phyloP scores from a whole-genome alignment of 1,140 invertebrate species.

The Sitobion miscanthi region DNA sequence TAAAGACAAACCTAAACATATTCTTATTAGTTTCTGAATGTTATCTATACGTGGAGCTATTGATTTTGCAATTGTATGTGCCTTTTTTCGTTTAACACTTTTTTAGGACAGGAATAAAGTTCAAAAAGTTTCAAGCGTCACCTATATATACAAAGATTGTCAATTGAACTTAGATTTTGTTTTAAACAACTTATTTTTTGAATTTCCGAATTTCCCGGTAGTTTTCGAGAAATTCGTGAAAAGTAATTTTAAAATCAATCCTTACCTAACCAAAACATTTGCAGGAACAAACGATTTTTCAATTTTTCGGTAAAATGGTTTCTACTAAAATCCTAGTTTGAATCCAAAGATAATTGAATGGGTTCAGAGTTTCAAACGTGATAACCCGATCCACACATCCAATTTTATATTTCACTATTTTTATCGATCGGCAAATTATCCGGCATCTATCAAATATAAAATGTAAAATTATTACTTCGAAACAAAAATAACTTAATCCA shows the following conservation, averaged over 20 bases:
- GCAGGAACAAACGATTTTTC: not conserved
- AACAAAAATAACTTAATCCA: not conserved
- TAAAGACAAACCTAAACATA: not conserved
- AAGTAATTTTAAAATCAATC: not conserved
- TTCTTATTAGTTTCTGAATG: not conserved
- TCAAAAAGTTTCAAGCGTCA: not conserved
- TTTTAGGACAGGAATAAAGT: not conserved
- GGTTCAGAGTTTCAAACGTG: not conserved
- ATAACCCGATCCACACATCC: not conserved
- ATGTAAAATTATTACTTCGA: not conserved
- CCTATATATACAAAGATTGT: not conserved
- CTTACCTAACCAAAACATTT: not conserved
- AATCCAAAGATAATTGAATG: not conserved
- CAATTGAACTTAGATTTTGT: not conserved
- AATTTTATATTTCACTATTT: not conserved
- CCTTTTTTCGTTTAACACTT: not conserved
- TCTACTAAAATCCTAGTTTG: not conserved
- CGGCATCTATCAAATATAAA: not conserved
- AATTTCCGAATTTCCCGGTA: not conserved
- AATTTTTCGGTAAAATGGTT: not conserved
- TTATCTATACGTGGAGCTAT: not conserved
- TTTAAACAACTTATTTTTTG: slow-evolving; percentile 9
- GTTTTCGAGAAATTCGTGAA: not conserved
- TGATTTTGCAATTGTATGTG: not conserved
- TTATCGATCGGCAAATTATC: not conserved